Percentiles rank a stretch among this genome's conserved stretches.
Evolutionary conservation across 2,888 invertebrate genomes (phyloP).

Genomic region (Teleogryllus oceanicus): DNA sequence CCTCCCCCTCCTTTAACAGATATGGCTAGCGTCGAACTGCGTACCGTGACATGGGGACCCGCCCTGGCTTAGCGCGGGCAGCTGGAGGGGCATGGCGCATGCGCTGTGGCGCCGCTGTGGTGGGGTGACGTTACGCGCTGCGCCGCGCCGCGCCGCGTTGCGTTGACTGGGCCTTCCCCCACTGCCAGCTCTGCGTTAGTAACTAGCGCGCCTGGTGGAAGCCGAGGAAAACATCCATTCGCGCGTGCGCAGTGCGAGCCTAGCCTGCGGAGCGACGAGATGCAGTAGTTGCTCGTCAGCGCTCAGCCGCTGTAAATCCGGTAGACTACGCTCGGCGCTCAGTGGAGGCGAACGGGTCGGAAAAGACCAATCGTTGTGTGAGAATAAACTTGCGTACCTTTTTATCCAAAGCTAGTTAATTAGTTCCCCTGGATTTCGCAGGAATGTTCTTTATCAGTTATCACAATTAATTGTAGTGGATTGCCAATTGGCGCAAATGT

Average conservation of each 20-base stretch:
- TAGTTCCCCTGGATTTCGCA: too few relatives aligned
- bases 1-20: neutral
- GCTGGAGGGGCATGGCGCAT: neutral
- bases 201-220: neutral
- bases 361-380: too few relatives aligned
- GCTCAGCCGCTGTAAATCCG: too few relatives aligned
- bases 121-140: neutral
- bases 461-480: too few relatives aligned
- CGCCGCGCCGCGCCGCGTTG: neutral
- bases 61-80: neutral
- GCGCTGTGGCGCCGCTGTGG: neutral
- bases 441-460: too few relatives aligned
- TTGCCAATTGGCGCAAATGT: too few relatives aligned
- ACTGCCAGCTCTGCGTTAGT: neutral
- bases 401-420: too few relatives aligned
- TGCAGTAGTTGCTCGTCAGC: neutral
- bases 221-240: neutral
- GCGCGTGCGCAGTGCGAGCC: neutral
- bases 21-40: neutral
- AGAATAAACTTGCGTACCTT: too few relatives aligned
- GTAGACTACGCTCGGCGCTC: too few relatives aligned
- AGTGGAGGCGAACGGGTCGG: too few relatives aligned
- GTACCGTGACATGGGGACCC: neutral
- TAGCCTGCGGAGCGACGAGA: neutral
- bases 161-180: neutral